Conservation (phyloP, 2,888 invertebrate species). For the Magallana nippona region DNA sequence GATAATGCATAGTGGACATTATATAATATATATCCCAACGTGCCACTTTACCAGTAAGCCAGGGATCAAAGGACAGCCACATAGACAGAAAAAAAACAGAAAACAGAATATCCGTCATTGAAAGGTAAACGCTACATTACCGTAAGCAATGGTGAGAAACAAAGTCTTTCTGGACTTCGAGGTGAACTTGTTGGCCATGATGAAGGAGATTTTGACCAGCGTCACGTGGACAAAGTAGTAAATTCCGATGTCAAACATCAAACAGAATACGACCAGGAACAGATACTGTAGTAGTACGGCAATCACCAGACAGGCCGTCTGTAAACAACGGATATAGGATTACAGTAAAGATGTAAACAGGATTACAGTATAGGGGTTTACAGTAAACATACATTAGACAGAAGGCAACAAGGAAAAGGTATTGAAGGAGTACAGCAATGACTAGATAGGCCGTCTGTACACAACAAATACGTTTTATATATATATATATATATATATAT, state of each 20-base stretch:
- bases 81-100: no score
- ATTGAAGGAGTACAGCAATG: neutral
- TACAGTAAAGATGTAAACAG: neutral
- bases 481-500: no score
- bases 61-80: neutral
- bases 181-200: constrained; percentile 27
- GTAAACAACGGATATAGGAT: neutral
- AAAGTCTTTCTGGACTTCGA: constrained; percentile 33
- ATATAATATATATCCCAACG: neutral
- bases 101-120: no score
- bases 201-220: constrained; percentile 11
- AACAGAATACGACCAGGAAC: constrained; percentile 43
- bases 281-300: constrained; percentile 40
- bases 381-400: neutral
- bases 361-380: neutral
- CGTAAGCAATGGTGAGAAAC: constrained; percentile 36
- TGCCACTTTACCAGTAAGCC: neutral
- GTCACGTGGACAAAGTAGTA: constrained; percentile 35
- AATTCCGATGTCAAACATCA: constrained; percentile 43
- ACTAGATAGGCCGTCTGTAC: no score
- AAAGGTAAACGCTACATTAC: constrained; percentile 19
- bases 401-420: neutral
- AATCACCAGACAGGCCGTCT: constrained; percentile 39
- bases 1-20: neutral
- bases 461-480: no score